Conservation (phyloP, 2,113 vertebrate genomes). For the Sorex araneus region DNA sequence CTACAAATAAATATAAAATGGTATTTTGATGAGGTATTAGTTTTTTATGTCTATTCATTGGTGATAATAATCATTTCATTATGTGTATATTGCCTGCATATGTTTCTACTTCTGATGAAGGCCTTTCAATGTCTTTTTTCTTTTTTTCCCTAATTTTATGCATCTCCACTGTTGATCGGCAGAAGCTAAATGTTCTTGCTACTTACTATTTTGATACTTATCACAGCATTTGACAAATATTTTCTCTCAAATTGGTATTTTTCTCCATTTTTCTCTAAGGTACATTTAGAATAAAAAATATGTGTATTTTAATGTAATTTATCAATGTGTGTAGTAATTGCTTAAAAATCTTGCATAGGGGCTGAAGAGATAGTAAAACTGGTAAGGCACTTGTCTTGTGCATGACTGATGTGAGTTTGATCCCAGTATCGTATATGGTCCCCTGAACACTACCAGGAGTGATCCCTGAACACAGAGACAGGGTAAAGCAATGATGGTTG, state of each 20-base stretch:
- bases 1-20: slow-evolving; percentile 10
- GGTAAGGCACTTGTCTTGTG: too few species aligned
- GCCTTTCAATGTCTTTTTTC: slow-evolving; percentile 29
- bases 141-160: neutral
- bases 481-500: too few species aligned
- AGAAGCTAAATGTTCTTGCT: neutral
- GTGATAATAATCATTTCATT: neutral
- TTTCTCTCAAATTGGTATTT: neutral
- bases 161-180: neutral
- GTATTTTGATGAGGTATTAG: neutral
- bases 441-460: too few species aligned
- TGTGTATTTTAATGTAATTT: slow-evolving; percentile 6
- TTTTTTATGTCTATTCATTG: neutral
- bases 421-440: too few species aligned
- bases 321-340: neutral
- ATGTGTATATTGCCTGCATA: neutral
- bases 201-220: neutral
- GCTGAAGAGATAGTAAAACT: too few species aligned
- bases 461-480: too few species aligned
- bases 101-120: neutral
- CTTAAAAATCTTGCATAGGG: neutral
- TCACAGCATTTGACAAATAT: slow-evolving; percentile 1
- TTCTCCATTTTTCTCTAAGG: neutral
- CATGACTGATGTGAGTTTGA: too few species aligned
- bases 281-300: slow-evolving; percentile 20